These are phyloP conservation scores for Molossus molossus DNA, from an alignment of 2,797 vertebrate genomes.

Conservation along the genomic window DNA sequence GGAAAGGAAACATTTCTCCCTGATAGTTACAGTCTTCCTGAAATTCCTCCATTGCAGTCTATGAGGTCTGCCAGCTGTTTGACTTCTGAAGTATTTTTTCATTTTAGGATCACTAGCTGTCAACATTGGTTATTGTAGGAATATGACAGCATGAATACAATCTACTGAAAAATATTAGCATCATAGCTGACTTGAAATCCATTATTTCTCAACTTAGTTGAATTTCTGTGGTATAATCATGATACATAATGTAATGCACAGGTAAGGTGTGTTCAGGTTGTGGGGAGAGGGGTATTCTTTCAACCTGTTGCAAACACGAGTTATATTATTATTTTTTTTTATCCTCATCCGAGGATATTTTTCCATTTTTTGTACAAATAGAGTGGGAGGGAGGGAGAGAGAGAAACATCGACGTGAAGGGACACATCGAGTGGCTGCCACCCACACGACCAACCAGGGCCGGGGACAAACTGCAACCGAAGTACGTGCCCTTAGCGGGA, in stretches of 20 bases:
- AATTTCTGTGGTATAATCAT: neutral
- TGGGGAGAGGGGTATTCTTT: neutral
- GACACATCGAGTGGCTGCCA: no score
- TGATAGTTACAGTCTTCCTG: neutral
- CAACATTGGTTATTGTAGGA: neutral
- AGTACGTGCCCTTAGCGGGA: no score
- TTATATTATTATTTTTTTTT: neutral
- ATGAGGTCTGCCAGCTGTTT: neutral
- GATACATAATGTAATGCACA: neutral
- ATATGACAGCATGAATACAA: neutral
- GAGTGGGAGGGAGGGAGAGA: no score
- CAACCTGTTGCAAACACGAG: neutral
- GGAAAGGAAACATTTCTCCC: neutral
- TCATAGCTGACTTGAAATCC: neutral
- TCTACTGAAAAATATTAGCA: neutral
- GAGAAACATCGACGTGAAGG: no score
- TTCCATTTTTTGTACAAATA: no score
- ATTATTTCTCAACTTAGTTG: neutral
- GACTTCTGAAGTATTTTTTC: neutral
- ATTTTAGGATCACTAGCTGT: neutral
- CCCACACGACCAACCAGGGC: no score
- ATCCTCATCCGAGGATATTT: no score
- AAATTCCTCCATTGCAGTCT: neutral
- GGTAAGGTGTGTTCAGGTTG: neutral
- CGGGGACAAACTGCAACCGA: no score